phyloP scores from a whole-genome alignment of 2,113 vertebrate species.

The Tonatia bakeri region DNA sequence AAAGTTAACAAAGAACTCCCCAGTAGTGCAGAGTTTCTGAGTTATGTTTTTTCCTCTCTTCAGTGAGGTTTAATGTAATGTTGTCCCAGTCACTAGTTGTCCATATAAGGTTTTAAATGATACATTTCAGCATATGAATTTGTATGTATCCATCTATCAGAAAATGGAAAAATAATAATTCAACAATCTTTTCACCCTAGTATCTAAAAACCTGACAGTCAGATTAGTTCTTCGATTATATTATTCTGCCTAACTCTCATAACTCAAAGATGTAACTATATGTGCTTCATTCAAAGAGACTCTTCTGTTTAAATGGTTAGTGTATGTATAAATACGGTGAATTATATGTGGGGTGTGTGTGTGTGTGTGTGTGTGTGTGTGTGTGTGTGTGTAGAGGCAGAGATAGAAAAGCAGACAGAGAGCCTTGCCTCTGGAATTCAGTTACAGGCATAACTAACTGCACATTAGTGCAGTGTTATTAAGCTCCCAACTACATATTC shows the following conservation, averaged over 20 bases:
- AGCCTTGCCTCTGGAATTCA: neutral
- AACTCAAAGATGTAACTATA: neutral
- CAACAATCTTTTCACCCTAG: neutral
- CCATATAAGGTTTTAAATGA: neutral
- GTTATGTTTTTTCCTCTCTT: neutral
- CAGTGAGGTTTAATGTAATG: neutral
- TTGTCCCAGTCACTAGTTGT: neutral
- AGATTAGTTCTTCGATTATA: neutral
- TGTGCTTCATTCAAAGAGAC: neutral
- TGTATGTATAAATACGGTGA: neutral
- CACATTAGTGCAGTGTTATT: neutral
- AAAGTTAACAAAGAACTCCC: neutral
- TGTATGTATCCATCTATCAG: neutral
- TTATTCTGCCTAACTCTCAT: neutral
- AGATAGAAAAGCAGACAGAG: neutral
- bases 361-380: neutral
- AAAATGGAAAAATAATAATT: slow-evolving; percentile 29
- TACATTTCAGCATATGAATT: slow-evolving; percentile 19
- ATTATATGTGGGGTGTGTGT: neutral
- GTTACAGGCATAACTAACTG: neutral
- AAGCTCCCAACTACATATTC: neutral
- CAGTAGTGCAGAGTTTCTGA: neutral
- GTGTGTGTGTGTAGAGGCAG: neutral
- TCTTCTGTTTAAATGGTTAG: neutral
- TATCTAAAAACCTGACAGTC: neutral